Conservation (phyloP, 2,113 vertebrate genomes). For the Labrus mixtus region DNA sequence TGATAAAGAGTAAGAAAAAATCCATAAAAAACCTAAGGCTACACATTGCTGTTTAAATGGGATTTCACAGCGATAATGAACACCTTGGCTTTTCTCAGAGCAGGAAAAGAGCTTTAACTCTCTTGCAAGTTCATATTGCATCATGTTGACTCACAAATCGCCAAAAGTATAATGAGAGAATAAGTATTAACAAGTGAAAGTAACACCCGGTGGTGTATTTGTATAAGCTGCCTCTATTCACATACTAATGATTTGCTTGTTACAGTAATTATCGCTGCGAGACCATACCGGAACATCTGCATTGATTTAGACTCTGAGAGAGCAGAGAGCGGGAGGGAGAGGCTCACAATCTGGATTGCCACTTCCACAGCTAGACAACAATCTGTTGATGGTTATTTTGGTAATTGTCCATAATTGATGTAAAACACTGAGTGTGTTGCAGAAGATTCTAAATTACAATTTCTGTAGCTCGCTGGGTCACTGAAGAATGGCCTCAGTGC, state of each 20-base stretch:
- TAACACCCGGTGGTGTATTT: conserved; percentile 77
- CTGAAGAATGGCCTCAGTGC: conserved; percentile 52
- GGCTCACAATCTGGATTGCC: conserved; percentile 80
- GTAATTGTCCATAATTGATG: conserved; percentile 83
- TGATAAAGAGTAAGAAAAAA: conserved; percentile 35
- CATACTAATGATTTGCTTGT: conserved; percentile 84
- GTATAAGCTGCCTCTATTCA: conserved; percentile 80
- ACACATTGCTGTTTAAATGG: conserved; percentile 50
- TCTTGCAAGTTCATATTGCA: conserved; percentile 67
- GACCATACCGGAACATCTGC: conserved; percentile 84
- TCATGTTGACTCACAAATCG: conserved; percentile 64
- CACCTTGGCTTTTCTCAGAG: conserved; percentile 57
- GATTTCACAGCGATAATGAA: conserved; percentile 65
- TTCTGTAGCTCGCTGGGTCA: conserved; percentile 63
- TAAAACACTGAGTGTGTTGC: conserved; percentile 56
- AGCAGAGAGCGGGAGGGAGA: conserved; percentile 67
- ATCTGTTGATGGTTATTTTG: conserved; percentile 83
- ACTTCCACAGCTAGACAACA: conserved; percentile 75
- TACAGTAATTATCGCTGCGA: conserved; percentile 83
- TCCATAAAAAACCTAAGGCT: conserved; percentile 54
- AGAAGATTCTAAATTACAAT: conserved; percentile 71
- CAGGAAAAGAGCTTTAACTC: conserved; percentile 49
- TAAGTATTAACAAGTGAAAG: conserved; percentile 73
- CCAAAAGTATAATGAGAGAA: conserved; percentile 74
- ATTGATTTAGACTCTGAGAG: conserved; percentile 79